These are phyloP conservation scores for Listrodromus nycthemerus DNA, from an alignment of 2,888 invertebrate genomes.

Conservation along the genomic window DNA sequence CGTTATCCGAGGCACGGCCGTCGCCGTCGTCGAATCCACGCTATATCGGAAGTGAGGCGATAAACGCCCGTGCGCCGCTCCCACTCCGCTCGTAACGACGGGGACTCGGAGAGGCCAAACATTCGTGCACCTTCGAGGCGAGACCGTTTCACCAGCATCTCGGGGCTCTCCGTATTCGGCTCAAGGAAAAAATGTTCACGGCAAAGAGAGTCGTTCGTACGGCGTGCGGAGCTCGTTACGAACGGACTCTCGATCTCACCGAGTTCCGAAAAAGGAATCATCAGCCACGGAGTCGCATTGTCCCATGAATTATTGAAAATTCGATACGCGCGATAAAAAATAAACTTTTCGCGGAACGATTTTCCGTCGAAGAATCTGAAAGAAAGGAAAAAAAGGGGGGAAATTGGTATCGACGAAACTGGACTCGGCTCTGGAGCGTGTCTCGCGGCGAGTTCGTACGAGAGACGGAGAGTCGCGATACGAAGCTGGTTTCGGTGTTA, in stretches of 20 bases:
- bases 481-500: slow-evolving; percentile 63
- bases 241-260: slow-evolving; percentile 55
- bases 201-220: slow-evolving; percentile 35
- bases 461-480: slow-evolving; percentile 51
- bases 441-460: slow-evolving; percentile 47
- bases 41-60: slow-evolving; percentile 45
- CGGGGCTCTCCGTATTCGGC: slow-evolving; percentile 64
- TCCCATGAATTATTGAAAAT: no score
- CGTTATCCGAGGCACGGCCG: slow-evolving; percentile 41
- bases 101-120: slow-evolving; percentile 41
- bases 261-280: neutral
- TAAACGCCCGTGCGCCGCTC: slow-evolving; percentile 49
- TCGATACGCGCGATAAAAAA: no score
- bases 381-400: neutral
- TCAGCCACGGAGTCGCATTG: no score
- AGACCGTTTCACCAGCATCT: slow-evolving; percentile 43
- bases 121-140: slow-evolving; percentile 44
- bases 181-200: slow-evolving; percentile 63
- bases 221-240: slow-evolving; percentile 4
- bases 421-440: slow-evolving; percentile 51
- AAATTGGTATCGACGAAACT: slow-evolving; percentile 3
- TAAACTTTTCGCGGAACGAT: no score
- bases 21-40: no score
- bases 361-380: no score
- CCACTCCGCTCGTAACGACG: slow-evolving; percentile 44